Conservation (phyloP, 2,797 vertebrate genomes). For the Ataeniobius toweri region DNA sequence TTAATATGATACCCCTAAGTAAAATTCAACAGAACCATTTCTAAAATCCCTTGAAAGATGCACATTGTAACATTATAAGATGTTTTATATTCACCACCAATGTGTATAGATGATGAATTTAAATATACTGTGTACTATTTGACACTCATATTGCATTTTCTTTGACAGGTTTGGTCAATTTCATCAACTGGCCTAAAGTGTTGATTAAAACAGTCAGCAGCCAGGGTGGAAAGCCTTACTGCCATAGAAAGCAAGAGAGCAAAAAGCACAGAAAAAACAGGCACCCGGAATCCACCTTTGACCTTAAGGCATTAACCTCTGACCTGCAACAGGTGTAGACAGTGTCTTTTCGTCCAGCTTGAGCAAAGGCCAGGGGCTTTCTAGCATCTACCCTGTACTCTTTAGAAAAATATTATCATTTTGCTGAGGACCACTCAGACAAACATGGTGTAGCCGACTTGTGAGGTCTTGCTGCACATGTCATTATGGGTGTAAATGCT, state of each 20-base stretch:
- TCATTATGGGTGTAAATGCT: conserved; percentile 71
- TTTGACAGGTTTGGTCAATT: conserved; percentile 13
- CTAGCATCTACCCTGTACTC: conserved; percentile 64
- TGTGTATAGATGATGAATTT: background rate
- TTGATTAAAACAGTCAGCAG: conserved; percentile 75
- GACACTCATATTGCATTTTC: conserved; percentile 14
- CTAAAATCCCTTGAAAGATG: background rate
- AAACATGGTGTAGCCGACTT: conserved; percentile 73
- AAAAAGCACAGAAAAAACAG: conserved; percentile 42
- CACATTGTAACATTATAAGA: background rate
- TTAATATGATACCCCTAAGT: background rate
- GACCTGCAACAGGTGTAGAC: conserved; percentile 84
- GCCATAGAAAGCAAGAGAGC: conserved; percentile 74
- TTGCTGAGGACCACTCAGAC: conserved; percentile 67
- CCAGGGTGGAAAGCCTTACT: conserved; percentile 67
- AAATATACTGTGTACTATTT: background rate
- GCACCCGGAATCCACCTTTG: conserved; percentile 80
- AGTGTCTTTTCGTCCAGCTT: conserved; percentile 73
- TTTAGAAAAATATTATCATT: conserved; percentile 85
- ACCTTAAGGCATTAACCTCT: conserved; percentile 81
- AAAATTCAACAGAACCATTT: background rate
- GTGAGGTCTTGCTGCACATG: conserved; percentile 82
- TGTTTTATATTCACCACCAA: background rate
- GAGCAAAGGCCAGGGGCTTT: conserved; percentile 67
- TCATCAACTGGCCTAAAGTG: conserved; percentile 46